Evolutionary conservation across 2,888 invertebrate species (phyloP), one percentile per base, ranked within the genome.

Genomic region (Leucania comma): DNA sequence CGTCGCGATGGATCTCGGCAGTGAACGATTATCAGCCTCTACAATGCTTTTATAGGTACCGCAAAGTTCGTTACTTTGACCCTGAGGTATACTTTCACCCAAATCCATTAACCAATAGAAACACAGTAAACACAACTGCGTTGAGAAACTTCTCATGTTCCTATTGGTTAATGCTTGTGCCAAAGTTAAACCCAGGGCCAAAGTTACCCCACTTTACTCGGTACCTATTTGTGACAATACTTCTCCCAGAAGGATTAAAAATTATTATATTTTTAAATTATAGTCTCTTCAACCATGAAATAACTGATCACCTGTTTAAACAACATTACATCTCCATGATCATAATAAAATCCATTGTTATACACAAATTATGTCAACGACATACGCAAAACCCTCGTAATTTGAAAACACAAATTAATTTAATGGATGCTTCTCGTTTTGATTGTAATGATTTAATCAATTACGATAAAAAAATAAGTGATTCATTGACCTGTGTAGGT

Each of bases 231-330:
- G 29, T 29, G 29, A 3, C 29, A 29, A 29, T 2, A 51, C 20
- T 35, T 4, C 29, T 10, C 24, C 29, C 12, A 10, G 38, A 14
- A 72, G n/a, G 12, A 17, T 61, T n/a, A 22, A 35, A 2, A 10
- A 46, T 35, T 46, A n/a, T 6, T n/a, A 35, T 51, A 22, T 68
- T 77, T 51, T 61, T 20, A 24, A 60, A 5, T 9, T 5, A 29
- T 3, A n/a, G 6, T 4, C 8, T 22, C 0, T 62, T 42, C 26
- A 0, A 50, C 38, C 20, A 53, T 26, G 35, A 53, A 61, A 56
- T 54, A 48, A 57, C 29, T 51, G 29, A 42, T 20, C 77, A 81
- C 62, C 76, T 85, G 78, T 72, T 54, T 80, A 80, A 78, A 83
- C 68, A 71, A 75, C 42, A 29, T 67, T 58, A 66, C 42, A 50